phyloP scores from a whole-genome alignment of 2,888 invertebrate species.

The Ernsta delagoae region DNA sequence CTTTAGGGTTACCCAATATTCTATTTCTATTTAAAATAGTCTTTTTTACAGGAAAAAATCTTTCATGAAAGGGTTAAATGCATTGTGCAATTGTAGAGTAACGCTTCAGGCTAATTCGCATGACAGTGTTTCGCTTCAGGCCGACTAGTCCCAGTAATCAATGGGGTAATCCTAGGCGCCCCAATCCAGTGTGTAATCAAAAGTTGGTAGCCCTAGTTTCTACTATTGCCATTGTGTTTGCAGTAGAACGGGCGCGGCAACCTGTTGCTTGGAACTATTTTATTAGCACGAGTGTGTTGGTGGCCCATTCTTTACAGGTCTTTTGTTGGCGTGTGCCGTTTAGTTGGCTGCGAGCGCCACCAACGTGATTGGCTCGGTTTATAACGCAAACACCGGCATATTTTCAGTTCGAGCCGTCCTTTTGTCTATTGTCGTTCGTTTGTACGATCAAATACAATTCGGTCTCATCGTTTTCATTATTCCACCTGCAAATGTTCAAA shows the following conservation, averaged over 20 bases:
- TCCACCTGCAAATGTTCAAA: constrained; percentile 32
- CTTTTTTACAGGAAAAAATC: background rate
- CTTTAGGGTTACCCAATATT: no score
- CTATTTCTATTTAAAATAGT: no score
- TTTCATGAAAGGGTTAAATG: background rate
- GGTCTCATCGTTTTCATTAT: constrained; percentile 37
- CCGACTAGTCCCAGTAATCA: background rate
- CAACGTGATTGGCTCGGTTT: constrained; percentile 75
- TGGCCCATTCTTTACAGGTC: constrained; percentile 82
- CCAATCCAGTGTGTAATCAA: constrained; percentile 6
- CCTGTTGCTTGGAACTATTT: constrained; percentile 83
- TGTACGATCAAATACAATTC: constrained; percentile 51
- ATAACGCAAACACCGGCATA: constrained; percentile 69
- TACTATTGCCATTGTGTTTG: constrained; percentile 70
- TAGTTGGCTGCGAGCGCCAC: constrained; percentile 66
- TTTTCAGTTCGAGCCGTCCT: constrained; percentile 63
- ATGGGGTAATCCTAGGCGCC: background rate
- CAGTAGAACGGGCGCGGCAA: constrained; percentile 56
- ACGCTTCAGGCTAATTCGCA: background rate
- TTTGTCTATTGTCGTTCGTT: constrained; percentile 54
- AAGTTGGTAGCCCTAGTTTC: constrained; percentile 52
- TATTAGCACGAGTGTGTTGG: constrained; percentile 80
- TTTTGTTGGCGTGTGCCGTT: constrained; percentile 76
- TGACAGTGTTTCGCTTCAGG: background rate
- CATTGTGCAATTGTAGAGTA: background rate